Evolutionary conservation across 2,888 invertebrate species (phyloP), one percentile per base, ranked within the genome.

Genomic region (Penaeus monodon): DNA sequence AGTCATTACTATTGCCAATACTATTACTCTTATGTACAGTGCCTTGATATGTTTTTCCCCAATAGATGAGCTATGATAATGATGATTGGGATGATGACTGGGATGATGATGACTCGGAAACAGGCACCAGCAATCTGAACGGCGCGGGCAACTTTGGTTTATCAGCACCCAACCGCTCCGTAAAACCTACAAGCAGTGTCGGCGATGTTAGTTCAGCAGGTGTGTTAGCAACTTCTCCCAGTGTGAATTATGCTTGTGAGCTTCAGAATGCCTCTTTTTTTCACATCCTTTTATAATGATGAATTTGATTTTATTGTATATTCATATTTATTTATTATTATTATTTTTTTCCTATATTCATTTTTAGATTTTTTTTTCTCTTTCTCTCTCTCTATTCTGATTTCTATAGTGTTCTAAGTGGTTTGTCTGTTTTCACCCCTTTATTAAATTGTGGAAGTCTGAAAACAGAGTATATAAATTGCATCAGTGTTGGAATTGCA

Each of bases 61-160:
- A 17, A 20, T 57, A 79, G 86, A 73, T 74, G 74, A 89, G 86
- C 68, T 81, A 89, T 44, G 88, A 89, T 29, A 84, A 84, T 79
- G 90, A 90, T 77, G 90, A 90, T 64, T 91, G 90, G 89, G 91
- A 93, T 70, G 96, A 96, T 91, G 96, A 95, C 88, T 96, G 96
- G 96, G 96, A 96, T 91, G 96, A 97, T 91, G 96, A 96, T 49
- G 89, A 97, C 97, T 91, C 96, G 96, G 90, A 90, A 64, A 80
- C 90, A 33, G 88, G 87, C 29, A 70, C 85, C 77, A 78, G 70
- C 81, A 63, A 82, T 81, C 84, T 81, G 44, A 86, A 89, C 57
- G 88, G 89, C 22, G 84, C 82, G 22, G 86, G 88, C 63, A 86
- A 76, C 73, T 70, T 88, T 76, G 88, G 88, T 6, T 73, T 88